Percentiles rank a stretch among this genome's conserved stretches.
Evolutionary conservation across 2,797 vertebrate species (phyloP).

Genomic region (Dendrocincla fuliginosa): DNA sequence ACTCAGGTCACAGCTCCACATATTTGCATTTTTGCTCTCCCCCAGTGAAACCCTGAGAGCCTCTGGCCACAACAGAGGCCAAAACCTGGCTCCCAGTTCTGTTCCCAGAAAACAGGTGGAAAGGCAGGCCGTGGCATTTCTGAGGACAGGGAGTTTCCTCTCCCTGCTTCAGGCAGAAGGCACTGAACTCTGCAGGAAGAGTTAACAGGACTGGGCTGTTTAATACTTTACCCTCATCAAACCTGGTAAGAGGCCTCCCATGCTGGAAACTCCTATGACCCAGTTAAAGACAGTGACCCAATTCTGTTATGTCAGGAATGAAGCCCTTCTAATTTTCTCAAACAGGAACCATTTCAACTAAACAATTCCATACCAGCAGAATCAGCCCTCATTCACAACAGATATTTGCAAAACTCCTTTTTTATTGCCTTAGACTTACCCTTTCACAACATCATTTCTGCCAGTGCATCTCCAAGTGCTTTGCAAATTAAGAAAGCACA

Average conservation of each 20-base stretch:
- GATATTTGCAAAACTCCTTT: not conserved
- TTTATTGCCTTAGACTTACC: not conserved
- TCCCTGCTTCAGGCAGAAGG: not conserved
- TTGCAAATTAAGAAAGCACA: not conserved
- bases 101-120: not conserved
- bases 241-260: constrained; percentile 4
- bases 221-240: not conserved
- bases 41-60: not conserved
- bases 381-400: not conserved
- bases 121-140: not conserved
- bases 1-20: rapidly evolving
- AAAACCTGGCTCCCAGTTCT: not conserved
- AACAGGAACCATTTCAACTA: not conserved
- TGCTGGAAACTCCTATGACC: constrained; percentile 57
- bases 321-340: constrained; percentile 30
- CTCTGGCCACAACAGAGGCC: not conserved
- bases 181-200: not conserved
- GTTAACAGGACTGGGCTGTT: constrained; percentile 2
- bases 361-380: not conserved
- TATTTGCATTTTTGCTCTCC: not conserved
- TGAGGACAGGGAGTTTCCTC: not conserved
- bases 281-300: constrained; percentile 65
- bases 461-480: not conserved
- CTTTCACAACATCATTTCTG: not conserved
- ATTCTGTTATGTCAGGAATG: constrained; percentile 39